These are phyloP conservation scores for Trissolcus brochymenae DNA, from an alignment of 2,888 invertebrate species.

Conservation along the genomic window DNA sequence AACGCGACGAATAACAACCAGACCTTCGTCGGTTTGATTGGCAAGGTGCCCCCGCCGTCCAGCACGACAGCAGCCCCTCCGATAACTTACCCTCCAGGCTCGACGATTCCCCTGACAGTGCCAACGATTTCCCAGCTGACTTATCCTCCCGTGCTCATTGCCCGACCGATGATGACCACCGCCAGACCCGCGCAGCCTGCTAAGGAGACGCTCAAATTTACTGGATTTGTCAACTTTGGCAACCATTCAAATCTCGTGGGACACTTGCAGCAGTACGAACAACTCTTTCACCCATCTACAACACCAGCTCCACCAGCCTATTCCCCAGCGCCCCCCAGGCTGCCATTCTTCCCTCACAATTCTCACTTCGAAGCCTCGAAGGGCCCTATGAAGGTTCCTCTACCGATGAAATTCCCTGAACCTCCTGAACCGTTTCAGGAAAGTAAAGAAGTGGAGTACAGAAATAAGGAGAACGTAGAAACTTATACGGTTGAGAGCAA, in stretches of 20 bases:
- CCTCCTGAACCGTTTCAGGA: conserved; percentile 55
- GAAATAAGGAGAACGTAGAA: conserved; percentile 61
- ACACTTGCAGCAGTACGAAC: conserved; percentile 72
- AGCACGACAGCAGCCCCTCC: conserved; percentile 37
- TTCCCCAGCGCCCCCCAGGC: conserved; percentile 28
- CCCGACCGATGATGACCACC: conserved; percentile 4
- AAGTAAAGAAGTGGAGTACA: conserved; percentile 48
- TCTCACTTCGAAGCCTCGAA: conserved; percentile 12
- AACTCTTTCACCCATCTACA: conserved; percentile 65
- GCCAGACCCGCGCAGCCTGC: not conserved
- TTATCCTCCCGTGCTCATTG: conserved; percentile 48
- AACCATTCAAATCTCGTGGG: conserved; percentile 67
- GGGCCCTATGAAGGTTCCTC: conserved; percentile 62
- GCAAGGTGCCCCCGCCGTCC: conserved; percentile 39
- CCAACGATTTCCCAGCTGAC: conserved; percentile 46
- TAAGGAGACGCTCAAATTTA: conserved; percentile 70
- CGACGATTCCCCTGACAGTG: conserved; percentile 47
- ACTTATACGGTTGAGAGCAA: conserved; percentile 63
- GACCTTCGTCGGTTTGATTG: conserved; percentile 49
- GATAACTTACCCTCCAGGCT: conserved; percentile 56
- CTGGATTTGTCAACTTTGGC: conserved; percentile 73
- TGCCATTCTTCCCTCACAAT: conserved; percentile 38
- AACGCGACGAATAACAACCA: conserved; percentile 44
- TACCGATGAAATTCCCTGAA: conserved; percentile 69
- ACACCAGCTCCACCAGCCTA: conserved; percentile 27